Evolutionary conservation across 1,140 invertebrate species (phyloP).

Genomic region (Phortica variegata): DNA sequence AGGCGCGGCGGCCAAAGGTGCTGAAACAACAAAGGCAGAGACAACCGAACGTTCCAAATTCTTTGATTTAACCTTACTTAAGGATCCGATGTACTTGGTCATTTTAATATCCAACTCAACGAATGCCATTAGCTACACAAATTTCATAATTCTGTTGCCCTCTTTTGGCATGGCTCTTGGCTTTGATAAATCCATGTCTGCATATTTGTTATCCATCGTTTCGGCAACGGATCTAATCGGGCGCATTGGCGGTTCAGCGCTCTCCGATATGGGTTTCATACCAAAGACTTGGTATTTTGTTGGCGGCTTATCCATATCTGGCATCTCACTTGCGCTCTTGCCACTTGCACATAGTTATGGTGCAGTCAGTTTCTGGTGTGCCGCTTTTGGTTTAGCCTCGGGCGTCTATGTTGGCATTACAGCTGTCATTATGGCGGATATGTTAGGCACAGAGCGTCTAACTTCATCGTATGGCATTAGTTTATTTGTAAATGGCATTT

Average conservation of each 20-base stretch:
- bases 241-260: slow-evolving; percentile 76
- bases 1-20: background rate
- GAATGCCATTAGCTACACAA: slow-evolving; percentile 82
- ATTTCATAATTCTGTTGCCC: slow-evolving; percentile 79
- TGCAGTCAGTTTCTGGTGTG: slow-evolving; percentile 68
- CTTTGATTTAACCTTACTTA: slow-evolving; percentile 73
- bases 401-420: slow-evolving; percentile 85
- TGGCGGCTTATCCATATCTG: slow-evolving; percentile 73
- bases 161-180: slow-evolving; percentile 69
- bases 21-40: slow-evolving; percentile 50
- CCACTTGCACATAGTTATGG: slow-evolving; percentile 65
- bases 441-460: slow-evolving; percentile 77
- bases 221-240: slow-evolving; percentile 77
- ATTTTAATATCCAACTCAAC: slow-evolving; percentile 81
- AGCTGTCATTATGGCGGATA: slow-evolving; percentile 81
- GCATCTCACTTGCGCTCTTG: slow-evolving; percentile 68
- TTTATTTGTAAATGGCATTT: slow-evolving; percentile 77
- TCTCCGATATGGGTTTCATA: slow-evolving; percentile 72
- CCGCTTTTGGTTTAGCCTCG: slow-evolving; percentile 76
- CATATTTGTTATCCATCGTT: slow-evolving; percentile 74
- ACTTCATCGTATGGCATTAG: slow-evolving; percentile 83
- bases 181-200: slow-evolving; percentile 69
- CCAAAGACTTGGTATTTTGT: slow-evolving; percentile 81
- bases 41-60: slow-evolving; percentile 62
- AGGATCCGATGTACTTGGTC: slow-evolving; percentile 77